phyloP scores from a whole-genome alignment of 2,888 invertebrate genomes.

The Smittia sp. region DNA sequence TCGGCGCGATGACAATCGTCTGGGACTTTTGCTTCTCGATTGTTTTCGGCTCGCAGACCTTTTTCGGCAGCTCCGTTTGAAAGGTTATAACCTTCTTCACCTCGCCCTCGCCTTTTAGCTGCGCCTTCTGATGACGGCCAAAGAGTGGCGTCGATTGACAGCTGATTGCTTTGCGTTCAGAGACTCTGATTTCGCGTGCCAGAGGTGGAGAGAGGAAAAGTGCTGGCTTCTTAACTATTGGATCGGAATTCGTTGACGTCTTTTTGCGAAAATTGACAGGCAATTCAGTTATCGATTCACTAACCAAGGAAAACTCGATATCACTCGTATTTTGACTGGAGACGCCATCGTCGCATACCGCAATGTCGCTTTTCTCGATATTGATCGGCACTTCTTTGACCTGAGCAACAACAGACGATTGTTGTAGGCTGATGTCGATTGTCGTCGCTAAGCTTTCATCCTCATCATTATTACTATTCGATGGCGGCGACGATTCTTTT shows the following conservation, averaged over 20 bases:
- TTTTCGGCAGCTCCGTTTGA: conserved; percentile 29
- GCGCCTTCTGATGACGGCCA: conserved; percentile 19
- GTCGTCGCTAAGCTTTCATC: conserved; percentile 38
- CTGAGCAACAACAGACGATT: conserved; percentile 21
- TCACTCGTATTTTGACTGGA: conserved; percentile 40
- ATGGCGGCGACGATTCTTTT: background rate
- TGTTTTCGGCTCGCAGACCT: conserved; percentile 1
- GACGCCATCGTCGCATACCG: conserved; percentile 31
- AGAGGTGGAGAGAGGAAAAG: conserved; percentile 17
- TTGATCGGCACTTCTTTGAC: conserved; percentile 15
- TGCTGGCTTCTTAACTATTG: conserved; percentile 25
- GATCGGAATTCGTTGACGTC: conserved; percentile 33
- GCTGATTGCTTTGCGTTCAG: conserved; percentile 11
- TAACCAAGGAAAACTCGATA: conserved; percentile 37
- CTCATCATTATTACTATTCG: background rate
- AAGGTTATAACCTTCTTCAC: conserved; percentile 28
- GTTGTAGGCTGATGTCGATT: conserved; percentile 28
- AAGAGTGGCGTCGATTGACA: conserved; percentile 34
- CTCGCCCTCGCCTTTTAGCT: conserved; percentile 16
- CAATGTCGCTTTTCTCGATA: conserved; percentile 28
- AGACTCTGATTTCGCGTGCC: background rate
- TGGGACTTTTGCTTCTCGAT: conserved; percentile 23
- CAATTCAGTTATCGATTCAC: conserved; percentile 32
- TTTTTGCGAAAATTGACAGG: background rate
- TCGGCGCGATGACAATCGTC: conserved; percentile 32